A percentile compares a stretch with the other conserved stretches of the same genome.
Conservation (phyloP, 1,140 invertebrate genomes). For the Paracyclopina nana region DNA sequence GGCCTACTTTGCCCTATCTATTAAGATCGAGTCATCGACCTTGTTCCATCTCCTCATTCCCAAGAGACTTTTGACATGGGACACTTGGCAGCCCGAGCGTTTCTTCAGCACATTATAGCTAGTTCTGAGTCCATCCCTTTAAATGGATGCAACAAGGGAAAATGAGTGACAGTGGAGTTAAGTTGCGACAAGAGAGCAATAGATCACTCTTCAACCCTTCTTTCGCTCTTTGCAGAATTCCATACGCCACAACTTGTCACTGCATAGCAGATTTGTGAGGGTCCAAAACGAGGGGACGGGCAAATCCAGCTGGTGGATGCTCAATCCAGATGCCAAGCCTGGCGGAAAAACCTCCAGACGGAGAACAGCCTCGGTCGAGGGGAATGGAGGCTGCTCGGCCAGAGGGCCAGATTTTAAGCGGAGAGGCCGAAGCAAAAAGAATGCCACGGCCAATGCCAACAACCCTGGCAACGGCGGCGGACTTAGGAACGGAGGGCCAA, state of each 20-base stretch:
- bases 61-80: too few species aligned
- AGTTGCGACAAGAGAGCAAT: too few species aligned
- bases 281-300: constrained; percentile 98
- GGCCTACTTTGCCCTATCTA: too few species aligned
- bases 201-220: too few species aligned
- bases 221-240: constrained; percentile 69
- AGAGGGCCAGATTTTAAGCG: constrained; percentile 35
- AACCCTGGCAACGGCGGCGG: neutral
- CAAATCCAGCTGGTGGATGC: constrained; percentile 99
- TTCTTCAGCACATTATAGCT: too few species aligned
- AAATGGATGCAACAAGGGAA: too few species aligned
- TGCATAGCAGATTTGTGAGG: constrained; percentile 97
- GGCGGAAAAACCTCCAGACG: constrained; percentile 74
- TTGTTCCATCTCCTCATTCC: too few species aligned
- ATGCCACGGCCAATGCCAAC: constrained; percentile 27
- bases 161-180: too few species aligned
- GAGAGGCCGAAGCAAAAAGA: constrained; percentile 78
- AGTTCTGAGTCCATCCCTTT: too few species aligned
- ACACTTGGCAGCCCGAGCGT: too few species aligned
- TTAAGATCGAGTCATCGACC: too few species aligned
- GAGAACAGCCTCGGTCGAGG: constrained; percentile 86
- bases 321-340: constrained; percentile 94
- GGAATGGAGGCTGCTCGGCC: constrained; percentile 68
- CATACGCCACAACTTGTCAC: constrained; percentile 92
- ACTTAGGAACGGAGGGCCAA: neutral